Base-by-base conservation (phyloP, 2,888 invertebrate species). In the Physocephala rufipes region DNA sequence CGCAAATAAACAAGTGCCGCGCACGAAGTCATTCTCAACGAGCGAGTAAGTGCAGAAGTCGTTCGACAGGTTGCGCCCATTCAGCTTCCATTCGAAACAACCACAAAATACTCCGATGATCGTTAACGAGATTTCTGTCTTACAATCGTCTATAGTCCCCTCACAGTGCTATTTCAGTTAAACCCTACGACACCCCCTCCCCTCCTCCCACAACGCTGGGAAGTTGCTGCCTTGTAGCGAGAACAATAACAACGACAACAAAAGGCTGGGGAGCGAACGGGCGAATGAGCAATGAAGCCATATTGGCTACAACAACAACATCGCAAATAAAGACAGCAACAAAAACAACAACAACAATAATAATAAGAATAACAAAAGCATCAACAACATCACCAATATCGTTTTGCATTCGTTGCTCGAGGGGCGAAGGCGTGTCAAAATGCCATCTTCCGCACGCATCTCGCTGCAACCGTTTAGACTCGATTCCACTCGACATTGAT, bases 11-110 rank as follows among this genome's bases (percentile, higher is more conserved):
- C 66, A 55, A 62, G 58, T 36, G n/a, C 58, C 15, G 15, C 19
- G 59, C 51, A 51, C 58, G 49, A 49, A 45, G 24, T 19, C 49
- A 15, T 43, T 62, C 43, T 15, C 36, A 30, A 19, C 19, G 58
- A 55, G 63, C n/a, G 80, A 78, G 81, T 81, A 83, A 83, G 78
- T 76, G 76, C 82, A 82, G 82, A 81, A 82, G 83, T 81, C 78
- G 80, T 76, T 77, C 73, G 75, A 75, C 79, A 71, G 73, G 75
- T 73, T 74, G 55, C 45, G 70, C 26, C 45, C 70, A 58, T 58
- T 55, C 24, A 45, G 55, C 28, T 65, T 63, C n/a, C n/a, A n/a
- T n/a, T n/a, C 45, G 36, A 53, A 53, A 21, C 66, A 47, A 61
- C 51, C 15, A n/a, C 13, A 19, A 21, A 21, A 66, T 19, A 53